A percentile compares a stretch with the other conserved stretches of the same genome.
Evolutionary conservation across 2,797 vertebrate genomes (phyloP).

Genomic region (Chromobotia macracanthus): DNA sequence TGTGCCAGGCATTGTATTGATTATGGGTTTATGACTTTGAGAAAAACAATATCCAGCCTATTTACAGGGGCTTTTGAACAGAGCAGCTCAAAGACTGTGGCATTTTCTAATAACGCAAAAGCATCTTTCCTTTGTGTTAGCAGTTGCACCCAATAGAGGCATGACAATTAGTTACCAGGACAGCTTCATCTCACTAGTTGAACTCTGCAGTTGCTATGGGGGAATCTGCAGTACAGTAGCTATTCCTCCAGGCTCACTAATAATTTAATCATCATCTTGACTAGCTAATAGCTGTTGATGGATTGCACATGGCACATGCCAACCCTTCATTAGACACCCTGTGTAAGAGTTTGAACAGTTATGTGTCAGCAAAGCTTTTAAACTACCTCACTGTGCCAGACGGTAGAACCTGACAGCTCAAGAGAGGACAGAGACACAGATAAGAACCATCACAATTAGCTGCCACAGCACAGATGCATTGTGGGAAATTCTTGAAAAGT

Average conservation of each 20-base stretch:
- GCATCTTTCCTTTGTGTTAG: not conserved
- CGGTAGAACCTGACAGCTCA: conserved; percentile 38
- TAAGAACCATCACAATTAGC: conserved; percentile 30
- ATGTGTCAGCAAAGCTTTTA: conserved; percentile 29
- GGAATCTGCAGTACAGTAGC: not conserved
- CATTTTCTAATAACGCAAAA: not conserved
- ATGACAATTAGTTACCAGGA: conserved; percentile 14
- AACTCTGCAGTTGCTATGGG: conserved; percentile 15
- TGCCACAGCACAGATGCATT: conserved; percentile 40
- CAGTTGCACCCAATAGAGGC: conserved; percentile 1
- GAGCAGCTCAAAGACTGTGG: not conserved
- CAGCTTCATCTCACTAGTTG: conserved; percentile 27
- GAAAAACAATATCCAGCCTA: conserved; percentile 3
- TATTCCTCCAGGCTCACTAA: conserved; percentile 15
- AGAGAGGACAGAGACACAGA: conserved; percentile 8
- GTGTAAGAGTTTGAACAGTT: conserved; percentile 25
- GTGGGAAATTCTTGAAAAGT: conserved; percentile 10
- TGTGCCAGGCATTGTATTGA: not conserved
- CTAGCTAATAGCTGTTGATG: conserved; percentile 35
- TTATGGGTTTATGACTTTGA: not conserved
- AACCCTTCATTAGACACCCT: conserved; percentile 37
- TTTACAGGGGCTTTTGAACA: not conserved
- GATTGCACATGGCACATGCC: conserved; percentile 12
- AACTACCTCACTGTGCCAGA: conserved; percentile 23
- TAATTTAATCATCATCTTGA: conserved; percentile 38